Conservation (phyloP, 2,888 invertebrate genomes). For the Chrysolina americana region DNA sequence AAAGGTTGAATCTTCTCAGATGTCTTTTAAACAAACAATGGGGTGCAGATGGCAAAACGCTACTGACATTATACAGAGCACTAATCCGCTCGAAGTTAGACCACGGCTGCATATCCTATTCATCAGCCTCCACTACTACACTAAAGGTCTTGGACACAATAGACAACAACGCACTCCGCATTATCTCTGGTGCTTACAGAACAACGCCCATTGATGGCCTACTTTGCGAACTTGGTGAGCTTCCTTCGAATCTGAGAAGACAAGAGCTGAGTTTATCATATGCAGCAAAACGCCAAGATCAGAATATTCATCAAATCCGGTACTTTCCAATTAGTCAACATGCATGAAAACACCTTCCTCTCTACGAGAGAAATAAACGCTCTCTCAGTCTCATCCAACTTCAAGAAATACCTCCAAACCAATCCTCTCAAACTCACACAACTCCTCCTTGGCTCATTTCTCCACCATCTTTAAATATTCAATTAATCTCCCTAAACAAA, state of each 20-base stretch:
- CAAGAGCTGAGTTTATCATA: not conserved
- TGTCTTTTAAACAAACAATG: conserved; percentile 18
- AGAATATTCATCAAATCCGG: too few relatives aligned
- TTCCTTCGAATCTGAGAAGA: too few relatives aligned
- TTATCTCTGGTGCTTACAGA: not conserved
- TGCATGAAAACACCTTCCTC: too few relatives aligned
- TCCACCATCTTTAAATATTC: not conserved
- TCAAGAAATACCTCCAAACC: too few relatives aligned
- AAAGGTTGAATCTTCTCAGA: not conserved
- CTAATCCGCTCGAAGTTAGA: conserved; percentile 25
- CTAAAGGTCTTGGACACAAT: too few relatives aligned
- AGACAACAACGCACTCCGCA: too few relatives aligned
- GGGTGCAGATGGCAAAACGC: conserved; percentile 7
- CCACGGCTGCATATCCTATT: conserved; percentile 1
- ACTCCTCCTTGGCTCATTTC: conserved; percentile 1
- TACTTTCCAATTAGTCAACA: too few relatives aligned
- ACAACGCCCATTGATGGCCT: too few relatives aligned
- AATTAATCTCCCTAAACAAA: too few relatives aligned
- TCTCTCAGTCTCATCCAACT: too few relatives aligned
- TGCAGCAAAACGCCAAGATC: too few relatives aligned
- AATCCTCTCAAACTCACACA: not conserved
- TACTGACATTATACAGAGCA: too few relatives aligned
- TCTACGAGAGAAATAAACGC: not conserved
- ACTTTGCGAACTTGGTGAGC: not conserved
- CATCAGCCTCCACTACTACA: conserved; percentile 18